Base-by-base conservation (phyloP, 2,888 invertebrate genomes). In the Nineta flava region DNA sequence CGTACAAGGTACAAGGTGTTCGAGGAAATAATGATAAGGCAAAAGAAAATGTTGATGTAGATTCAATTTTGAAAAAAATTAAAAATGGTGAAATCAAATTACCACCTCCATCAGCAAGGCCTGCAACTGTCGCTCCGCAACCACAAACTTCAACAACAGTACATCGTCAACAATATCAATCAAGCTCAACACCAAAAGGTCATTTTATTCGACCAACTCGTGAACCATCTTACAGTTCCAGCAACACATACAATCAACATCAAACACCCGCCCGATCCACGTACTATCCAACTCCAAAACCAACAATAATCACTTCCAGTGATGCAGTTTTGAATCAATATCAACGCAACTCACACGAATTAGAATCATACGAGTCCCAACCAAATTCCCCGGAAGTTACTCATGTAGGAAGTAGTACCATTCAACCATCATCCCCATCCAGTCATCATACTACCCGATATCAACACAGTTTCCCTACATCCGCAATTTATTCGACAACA, bases 1-100 rank as follows among this genome's bases (percentile, higher is more conserved):
- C 83, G 19, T 84, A 84, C 56, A 87, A 87, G 66, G 87, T 88
- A 0, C 86, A 87, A 62, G 87, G 87, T 1, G 81, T 87, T 1
- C 83, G 84, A 67, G 85, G 87, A 0, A 87, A 84, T 58, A 73
- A 79, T 1, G 76, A 79, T 60, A 74, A 77, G 0, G 74, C 74
- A 26, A 79, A 78, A 55, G 80, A 82, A 46, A 77, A 76, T 0
- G 76, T 79, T 3, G 86, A 87, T 60, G 83, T 88, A 0, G 86
- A 87, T 57, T 83, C 79, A 2, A 87, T 88, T 57, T 70, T 90
- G 45, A 81, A 84, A 54, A 80, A 78, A 60, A 86, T 90, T 47
- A 83, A 85, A 61, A 81, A 79, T 47, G 88, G 88, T 0, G 87
- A 88, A 61, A 77, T 88, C 26, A 84, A 87, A 60, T 60, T 88